These are phyloP conservation scores for Porites cylindrica DNA, from an alignment of 92 coral and sea anemone genomes.

Conservation along the genomic window DNA sequence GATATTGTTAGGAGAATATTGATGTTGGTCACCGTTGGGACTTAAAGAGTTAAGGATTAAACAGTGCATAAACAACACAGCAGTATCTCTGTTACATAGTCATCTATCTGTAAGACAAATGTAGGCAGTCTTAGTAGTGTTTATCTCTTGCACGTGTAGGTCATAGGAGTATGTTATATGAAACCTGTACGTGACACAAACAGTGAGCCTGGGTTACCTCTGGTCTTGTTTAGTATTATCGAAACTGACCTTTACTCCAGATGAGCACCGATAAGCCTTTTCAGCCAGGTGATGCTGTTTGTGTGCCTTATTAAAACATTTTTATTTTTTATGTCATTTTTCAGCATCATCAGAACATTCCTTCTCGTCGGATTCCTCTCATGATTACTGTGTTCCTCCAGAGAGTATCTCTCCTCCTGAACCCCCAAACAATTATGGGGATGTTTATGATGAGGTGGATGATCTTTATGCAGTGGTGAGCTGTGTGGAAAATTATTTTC, in stretches of 20 bases:
- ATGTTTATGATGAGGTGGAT: background rate
- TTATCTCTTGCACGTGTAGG: too few relatives aligned
- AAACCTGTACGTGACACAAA: too few relatives aligned
- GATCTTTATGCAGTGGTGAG: constrained; percentile 37
- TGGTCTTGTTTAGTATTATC: background rate
- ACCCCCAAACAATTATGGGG: constrained; percentile 1
- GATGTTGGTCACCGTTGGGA: too few relatives aligned
- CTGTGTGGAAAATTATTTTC: background rate
- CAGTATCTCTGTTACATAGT: too few relatives aligned
- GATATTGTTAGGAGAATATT: too few relatives aligned
- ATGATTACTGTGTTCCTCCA: constrained; percentile 56
- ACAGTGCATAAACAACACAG: too few relatives aligned
- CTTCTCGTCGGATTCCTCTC: constrained; percentile 48
- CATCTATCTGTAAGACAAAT: too few relatives aligned
- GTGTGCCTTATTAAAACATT: background rate
- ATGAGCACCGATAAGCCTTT: background rate
- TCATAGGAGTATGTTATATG: too few relatives aligned
- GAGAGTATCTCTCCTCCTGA: constrained; percentile 38
- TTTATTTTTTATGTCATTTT: background rate
- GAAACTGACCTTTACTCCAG: background rate
- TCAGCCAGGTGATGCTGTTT: background rate
- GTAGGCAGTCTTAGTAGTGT: too few relatives aligned
- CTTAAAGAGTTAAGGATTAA: too few relatives aligned
- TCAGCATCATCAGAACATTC: constrained; percentile 48
- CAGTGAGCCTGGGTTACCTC: too few relatives aligned